Conservation (phyloP, 92 coral and sea anemone species). For the Muricea muricata region DNA sequence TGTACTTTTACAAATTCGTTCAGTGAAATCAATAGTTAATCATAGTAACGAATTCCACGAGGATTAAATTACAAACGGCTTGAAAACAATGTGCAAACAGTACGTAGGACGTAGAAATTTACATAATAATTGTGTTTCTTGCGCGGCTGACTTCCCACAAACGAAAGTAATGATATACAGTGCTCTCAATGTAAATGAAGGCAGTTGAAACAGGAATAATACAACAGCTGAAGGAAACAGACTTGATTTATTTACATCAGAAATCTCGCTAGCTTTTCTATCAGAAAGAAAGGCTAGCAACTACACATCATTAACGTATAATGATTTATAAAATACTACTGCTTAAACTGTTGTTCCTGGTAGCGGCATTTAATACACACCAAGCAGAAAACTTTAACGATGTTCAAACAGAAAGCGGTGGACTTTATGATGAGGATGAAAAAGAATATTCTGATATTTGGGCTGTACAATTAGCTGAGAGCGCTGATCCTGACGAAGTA, state of each 20-base stretch:
- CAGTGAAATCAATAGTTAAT: too few species aligned
- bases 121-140: conserved; percentile 27
- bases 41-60: too few species aligned
- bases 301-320: background rate
- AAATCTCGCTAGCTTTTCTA: conserved; percentile 33
- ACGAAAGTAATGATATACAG: conserved; percentile 26
- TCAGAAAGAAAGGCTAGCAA: conserved; percentile 22
- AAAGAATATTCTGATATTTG: conserved; percentile 67
- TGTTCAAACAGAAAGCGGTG: conserved; percentile 19
- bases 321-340: conserved; percentile 14
- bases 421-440: conserved; percentile 12
- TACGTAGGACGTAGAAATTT: conserved; percentile 5
- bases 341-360: conserved; percentile 14
- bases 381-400: conserved; percentile 38
- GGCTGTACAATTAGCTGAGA: conserved; percentile 87
- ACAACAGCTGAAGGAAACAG: conserved; percentile 6
- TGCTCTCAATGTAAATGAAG: conserved; percentile 21
- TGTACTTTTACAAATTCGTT: background rate
- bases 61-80: conserved; percentile 26
- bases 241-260: background rate
- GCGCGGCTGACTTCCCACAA: conserved; percentile 19
- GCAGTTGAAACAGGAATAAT: background rate
- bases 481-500: conserved; percentile 76
- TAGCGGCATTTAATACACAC: conserved; percentile 24
- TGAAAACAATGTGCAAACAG: background rate